Evolutionary conservation across 2,113 vertebrate genomes (phyloP).

Genomic region (Phocoena sinus): DNA sequence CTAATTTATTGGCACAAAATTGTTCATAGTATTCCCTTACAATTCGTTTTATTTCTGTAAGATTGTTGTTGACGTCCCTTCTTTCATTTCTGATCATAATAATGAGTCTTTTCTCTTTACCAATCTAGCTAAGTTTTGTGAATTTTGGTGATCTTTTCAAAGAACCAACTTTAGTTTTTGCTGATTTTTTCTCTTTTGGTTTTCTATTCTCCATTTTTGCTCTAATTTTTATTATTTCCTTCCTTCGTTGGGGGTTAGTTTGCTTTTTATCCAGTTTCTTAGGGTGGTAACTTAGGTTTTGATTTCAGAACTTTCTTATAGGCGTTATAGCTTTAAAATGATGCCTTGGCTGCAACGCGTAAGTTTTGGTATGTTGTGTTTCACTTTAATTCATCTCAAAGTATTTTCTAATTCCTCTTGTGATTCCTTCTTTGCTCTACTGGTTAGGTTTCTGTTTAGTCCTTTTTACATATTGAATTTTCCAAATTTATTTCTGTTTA

Average conservation of each 20-base stretch:
- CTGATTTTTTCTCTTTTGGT: too few relatives aligned
- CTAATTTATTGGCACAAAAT: neutral
- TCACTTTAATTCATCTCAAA: neutral
- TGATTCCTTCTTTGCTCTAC: neutral
- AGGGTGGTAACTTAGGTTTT: neutral
- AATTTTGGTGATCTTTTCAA: neutral
- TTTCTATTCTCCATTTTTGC: too few relatives aligned
- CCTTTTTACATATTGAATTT: neutral
- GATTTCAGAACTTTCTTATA: neutral
- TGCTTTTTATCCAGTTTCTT: neutral
- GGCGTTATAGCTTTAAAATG: neutral
- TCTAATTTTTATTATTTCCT: neutral
- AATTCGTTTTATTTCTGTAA: neutral
- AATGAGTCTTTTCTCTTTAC: neutral
- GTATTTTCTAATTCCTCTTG: neutral
- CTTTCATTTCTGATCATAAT: neutral
- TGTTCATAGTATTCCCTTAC: neutral
- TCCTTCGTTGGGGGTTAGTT: neutral
- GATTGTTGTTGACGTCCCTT: neutral
- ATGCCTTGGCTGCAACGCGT: neutral
- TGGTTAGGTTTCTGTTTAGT: neutral
- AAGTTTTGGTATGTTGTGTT: too few relatives aligned
- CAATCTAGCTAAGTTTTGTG: neutral
- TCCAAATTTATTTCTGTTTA: neutral
- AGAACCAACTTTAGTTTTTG: too few relatives aligned